Evolutionary conservation across 2,797 vertebrate genomes (phyloP).

Genomic region (Myotis vivesi): DNA sequence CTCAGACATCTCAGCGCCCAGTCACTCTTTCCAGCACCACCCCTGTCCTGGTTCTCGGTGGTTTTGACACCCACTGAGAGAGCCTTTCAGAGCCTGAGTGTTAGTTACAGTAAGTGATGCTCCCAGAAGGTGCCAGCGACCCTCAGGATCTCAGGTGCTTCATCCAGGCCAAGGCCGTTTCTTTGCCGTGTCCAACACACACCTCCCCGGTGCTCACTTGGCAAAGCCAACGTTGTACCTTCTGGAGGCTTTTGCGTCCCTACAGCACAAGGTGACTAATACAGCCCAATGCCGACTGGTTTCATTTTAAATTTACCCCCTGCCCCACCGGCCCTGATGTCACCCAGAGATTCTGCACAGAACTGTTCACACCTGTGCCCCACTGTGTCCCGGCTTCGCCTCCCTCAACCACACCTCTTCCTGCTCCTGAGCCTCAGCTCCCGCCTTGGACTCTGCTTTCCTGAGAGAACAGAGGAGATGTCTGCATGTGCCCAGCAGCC

Average conservation of each 20-base stretch:
- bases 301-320: not conserved
- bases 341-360: fast-evolving
- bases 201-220: not conserved
- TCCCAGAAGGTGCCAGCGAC: not conserved
- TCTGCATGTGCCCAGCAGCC: not conserved
- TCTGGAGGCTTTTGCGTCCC: not conserved
- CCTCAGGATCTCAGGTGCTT: not conserved
- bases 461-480: not conserved
- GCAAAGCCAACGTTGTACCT: not conserved
- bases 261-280: fast-evolving
- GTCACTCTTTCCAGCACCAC: not conserved
- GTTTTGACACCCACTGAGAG: not conserved
- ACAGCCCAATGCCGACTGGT: no score
- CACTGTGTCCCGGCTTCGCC: fast-evolving
- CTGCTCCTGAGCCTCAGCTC: not conserved
- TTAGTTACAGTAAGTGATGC: not conserved
- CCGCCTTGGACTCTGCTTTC: not conserved
- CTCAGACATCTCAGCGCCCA: not conserved
- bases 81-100: not conserved
- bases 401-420: not conserved
- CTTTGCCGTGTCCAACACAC: fast-evolving
- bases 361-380: no score
- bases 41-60: not conserved
- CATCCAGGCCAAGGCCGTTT: not conserved
- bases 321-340: not conserved